These are phyloP conservation scores for Saguinus imperator DNA, from an alignment of 2,113 vertebrate genomes.

Conservation along the genomic window DNA sequence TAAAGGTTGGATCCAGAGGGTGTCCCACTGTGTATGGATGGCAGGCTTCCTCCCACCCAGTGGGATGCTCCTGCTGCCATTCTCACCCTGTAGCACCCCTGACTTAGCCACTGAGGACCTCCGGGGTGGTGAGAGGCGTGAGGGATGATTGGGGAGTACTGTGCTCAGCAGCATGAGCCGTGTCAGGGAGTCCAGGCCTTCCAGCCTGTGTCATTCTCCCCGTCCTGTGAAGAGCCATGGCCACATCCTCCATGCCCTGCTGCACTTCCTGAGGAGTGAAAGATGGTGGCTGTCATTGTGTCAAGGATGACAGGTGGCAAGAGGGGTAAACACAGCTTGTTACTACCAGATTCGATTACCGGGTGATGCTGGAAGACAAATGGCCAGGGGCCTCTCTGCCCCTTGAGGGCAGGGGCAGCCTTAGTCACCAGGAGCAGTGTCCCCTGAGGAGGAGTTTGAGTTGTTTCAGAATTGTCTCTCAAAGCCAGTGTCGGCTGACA, in stretches of 20 bases:
- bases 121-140: not conserved
- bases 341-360: slow-evolving; percentile 61
- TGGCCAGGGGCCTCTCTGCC: not conserved
- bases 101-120: not conserved
- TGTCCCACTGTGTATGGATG: not conserved
- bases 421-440: not conserved
- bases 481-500: not conserved
- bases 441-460: not conserved
- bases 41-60: not conserved
- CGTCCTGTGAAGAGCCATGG: not conserved
- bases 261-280: slow-evolving; percentile 59
- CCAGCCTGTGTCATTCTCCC: not conserved
- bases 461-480: not conserved
- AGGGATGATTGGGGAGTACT: not conserved
- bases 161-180: not conserved
- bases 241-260: slow-evolving; percentile 26
- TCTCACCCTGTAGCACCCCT: not conserved
- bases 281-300: slow-evolving; percentile 56
- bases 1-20: not conserved
- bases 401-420: not conserved
- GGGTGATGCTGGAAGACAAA: not conserved
- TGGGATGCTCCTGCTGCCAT: not conserved
- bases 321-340: slow-evolving; percentile 57
- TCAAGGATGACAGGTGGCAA: slow-evolving; percentile 47
- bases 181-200: not conserved